Evolutionary conservation across 2,113 vertebrate genomes (phyloP).

Genomic region (Raja brachyura): DNA sequence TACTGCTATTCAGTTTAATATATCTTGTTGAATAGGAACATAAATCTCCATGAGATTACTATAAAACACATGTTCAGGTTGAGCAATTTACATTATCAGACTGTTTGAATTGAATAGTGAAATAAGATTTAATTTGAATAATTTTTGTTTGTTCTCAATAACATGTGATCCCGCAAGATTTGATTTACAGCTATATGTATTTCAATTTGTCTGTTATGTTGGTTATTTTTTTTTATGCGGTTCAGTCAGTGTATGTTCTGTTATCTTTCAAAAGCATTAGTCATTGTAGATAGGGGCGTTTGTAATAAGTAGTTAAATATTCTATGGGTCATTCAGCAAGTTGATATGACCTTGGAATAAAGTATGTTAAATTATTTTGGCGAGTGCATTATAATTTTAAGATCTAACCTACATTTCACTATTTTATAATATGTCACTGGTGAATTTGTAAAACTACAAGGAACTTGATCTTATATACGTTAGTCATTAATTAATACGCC

Average conservation of each 20-base stretch:
- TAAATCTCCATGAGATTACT: neutral
- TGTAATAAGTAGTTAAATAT: neutral
- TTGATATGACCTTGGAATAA: neutral
- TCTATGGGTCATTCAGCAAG: neutral
- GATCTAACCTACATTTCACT: neutral
- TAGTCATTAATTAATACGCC: constrained; percentile 11
- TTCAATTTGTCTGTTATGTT: neutral
- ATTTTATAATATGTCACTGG: neutral
- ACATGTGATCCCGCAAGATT: neutral
- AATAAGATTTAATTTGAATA: neutral
- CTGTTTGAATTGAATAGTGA: neutral
- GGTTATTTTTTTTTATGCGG: too few relatives aligned
- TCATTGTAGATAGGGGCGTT: neutral
- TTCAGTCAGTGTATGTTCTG: neutral
- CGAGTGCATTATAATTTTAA: neutral
- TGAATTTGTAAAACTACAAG: neutral
- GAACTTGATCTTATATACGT: neutral
- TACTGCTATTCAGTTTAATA: too few relatives aligned
- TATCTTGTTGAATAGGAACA: neutral
- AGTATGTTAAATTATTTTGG: neutral
- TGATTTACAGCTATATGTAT: neutral
- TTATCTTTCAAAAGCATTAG: constrained; percentile 6
- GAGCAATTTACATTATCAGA: neutral
- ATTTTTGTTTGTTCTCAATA: neutral
- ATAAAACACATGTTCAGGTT: neutral